Evolutionary conservation across 1,140 invertebrate species (phyloP), one percentile per base, ranked within the genome.

Genomic region (Lethrus apterus): DNA sequence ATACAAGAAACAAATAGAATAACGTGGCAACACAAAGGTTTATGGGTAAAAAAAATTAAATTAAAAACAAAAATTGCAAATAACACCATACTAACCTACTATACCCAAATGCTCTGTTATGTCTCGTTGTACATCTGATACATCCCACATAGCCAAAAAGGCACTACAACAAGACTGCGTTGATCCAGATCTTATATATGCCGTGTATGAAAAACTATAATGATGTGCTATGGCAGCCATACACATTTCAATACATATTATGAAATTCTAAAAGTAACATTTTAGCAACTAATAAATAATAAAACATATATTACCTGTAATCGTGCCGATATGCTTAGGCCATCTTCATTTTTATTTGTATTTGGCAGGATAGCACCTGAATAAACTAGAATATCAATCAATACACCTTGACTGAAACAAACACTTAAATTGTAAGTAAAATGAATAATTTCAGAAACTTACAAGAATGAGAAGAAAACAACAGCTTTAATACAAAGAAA

Each of bases 401-500:
- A 66, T 17, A 95, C 86, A 44, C 88, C 84, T 82, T 97, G 93
- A 70, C 91, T 93, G 68, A 80, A 79, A 66, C 49, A 48, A 56
- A 66, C 4, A 38, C 7, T 17, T 38, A 17, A 18, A 7, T 38
- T 38, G 7, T 13, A 30, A 15, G 13, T 35, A 21, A 21, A 29
- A 46, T 44, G n/a, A 7, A 3, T 2, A 7, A 42, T 29, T 13
- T 17, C 3, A 42, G 1, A 13, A 41, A 83, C 89, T 86, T 80
- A 95, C 92, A 95, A 96, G 71, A 98, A 98, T 43, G 93, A 95
- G 60, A 96, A 92, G 72, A 98, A 98, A 9, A 98, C 90, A 43
- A 98, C 93, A 59, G 90, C 87, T 76, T 98, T 98, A 48, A 98
- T 95, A 66, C 93, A 97, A n/a, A 97, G 71, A 71, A 97, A 97